Base-by-base conservation (phyloP, 2,888 invertebrate species). In the Actias luna region DNA sequence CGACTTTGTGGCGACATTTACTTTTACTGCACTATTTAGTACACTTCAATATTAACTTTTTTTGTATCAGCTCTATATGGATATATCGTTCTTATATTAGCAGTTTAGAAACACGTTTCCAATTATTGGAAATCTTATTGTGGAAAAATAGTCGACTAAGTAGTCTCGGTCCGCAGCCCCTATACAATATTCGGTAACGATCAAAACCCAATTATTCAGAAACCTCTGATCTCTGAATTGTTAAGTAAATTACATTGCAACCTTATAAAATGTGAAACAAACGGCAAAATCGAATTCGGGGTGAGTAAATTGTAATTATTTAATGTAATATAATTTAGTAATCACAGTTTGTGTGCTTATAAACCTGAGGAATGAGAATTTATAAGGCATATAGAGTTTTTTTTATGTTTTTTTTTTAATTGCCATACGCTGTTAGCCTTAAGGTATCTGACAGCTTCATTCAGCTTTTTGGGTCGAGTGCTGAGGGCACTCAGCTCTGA, bases 111-210 rank as follows among this genome's bases (percentile, higher is more conserved):
- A 29, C 55, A 55, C 55, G 55, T 55, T 74, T 73, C 71, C 78
- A 78, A 78, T 80, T 75, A 78, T 74, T 71, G 67, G 75, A 74
- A 75, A 74, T 70, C 76, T 75, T 74, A 78, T 74, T 74, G 69
- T 65, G 69, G 68, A 78, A 79, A 82, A 79, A 79, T 75, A 2
- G 22, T 50, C 46, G 22, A 12, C 25, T 25, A 10, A 22, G 65
- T 29, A 29, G 67, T 73, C 58, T 65, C 63, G 67, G 67, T 50
- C 64, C 59, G 63, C 66, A 65, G 63, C 64, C 39, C 63, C 52
- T 61, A 42, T 8, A 63, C 61, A 61, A 67, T 65, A 71, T 70
- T 71, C 42, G 72, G 70, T 73, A 71, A 70, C 78, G 78, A 83
- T 82, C 79, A 77, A 78, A 74, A 69, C 70, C 64, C 69, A 73